phyloP scores from a whole-genome alignment of 2,113 vertebrate species.

The Emydura subglobosa region DNA sequence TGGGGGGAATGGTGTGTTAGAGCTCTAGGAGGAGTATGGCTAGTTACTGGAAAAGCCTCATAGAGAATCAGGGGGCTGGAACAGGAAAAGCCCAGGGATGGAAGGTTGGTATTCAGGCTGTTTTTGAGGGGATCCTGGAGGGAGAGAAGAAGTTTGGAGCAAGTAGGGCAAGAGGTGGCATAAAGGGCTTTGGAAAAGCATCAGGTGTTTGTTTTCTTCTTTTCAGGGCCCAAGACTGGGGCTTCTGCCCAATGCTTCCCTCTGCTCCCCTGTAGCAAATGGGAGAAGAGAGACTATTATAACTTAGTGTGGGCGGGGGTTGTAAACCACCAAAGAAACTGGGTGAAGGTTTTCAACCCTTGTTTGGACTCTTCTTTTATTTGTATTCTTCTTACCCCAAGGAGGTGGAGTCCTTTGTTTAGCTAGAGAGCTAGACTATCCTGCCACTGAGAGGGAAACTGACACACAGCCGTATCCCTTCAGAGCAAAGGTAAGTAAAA shows the following conservation, averaged over 20 bases:
- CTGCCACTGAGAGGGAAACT: background rate
- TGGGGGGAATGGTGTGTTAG: background rate
- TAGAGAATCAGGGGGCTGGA: background rate
- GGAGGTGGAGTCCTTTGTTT: background rate
- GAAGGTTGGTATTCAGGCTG: background rate
- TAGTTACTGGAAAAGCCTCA: background rate
- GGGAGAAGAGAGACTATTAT: background rate
- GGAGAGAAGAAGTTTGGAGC: background rate
- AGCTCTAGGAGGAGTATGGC: background rate
- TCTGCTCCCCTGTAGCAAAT: background rate
- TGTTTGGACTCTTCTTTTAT: background rate
- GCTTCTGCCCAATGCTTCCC: background rate
- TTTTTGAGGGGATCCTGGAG: background rate
- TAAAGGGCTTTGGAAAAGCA: background rate
- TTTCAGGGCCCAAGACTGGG: background rate
- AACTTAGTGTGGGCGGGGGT: background rate
- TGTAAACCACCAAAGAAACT: background rate
- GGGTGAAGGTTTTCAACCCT: background rate
- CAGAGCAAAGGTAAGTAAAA: background rate
- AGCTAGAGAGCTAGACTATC: background rate
- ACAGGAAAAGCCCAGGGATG: background rate
- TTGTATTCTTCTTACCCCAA: background rate
- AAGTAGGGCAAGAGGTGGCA: background rate
- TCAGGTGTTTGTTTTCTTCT: background rate
- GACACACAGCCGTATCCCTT: background rate